A percentile compares a stretch with the other conserved stretches of the same genome.
Conservation (phyloP, 1,140 invertebrate species). For the Cydia fagiglandana region DNA sequence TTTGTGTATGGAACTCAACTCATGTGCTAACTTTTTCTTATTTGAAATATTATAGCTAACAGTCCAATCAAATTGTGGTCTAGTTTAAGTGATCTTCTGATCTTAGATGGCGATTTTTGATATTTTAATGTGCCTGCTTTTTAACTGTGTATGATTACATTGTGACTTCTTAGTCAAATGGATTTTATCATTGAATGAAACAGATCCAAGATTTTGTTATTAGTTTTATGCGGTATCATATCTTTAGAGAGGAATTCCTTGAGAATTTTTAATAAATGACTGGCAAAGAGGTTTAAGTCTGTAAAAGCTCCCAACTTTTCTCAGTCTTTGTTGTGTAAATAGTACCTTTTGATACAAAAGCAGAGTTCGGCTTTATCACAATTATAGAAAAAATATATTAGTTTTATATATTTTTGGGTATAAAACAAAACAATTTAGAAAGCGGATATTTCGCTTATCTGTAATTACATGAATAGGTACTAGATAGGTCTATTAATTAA, state of each 20-base stretch:
- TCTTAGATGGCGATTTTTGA: not conserved
- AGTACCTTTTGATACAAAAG: too few species aligned
- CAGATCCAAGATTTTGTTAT: not conserved
- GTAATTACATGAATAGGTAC: too few species aligned
- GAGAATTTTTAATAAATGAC: not conserved
- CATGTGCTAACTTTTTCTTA: not conserved
- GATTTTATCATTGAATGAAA: not conserved
- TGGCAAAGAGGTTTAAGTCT: constrained; percentile 3
- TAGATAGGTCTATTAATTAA: too few species aligned
- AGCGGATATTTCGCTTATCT: too few species aligned
- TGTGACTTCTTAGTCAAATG: not conserved
- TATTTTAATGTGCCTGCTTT: not conserved
- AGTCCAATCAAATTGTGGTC: not conserved
- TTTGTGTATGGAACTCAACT: not conserved
- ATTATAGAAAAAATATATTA: too few species aligned
- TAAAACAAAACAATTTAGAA: too few species aligned
- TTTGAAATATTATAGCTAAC: not conserved
- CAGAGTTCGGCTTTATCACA: too few species aligned
- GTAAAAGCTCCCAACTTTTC: not conserved
- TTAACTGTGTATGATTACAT: not conserved
- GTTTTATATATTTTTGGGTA: too few species aligned
- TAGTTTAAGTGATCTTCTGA: not conserved
- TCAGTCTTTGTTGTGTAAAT: too few species aligned
- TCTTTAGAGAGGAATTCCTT: not conserved
- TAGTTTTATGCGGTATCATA: not conserved